Evolutionary conservation across 2,113 vertebrate species (phyloP), one percentile per base, ranked within the genome.

Genomic region (Sardina pilchardus): DNA sequence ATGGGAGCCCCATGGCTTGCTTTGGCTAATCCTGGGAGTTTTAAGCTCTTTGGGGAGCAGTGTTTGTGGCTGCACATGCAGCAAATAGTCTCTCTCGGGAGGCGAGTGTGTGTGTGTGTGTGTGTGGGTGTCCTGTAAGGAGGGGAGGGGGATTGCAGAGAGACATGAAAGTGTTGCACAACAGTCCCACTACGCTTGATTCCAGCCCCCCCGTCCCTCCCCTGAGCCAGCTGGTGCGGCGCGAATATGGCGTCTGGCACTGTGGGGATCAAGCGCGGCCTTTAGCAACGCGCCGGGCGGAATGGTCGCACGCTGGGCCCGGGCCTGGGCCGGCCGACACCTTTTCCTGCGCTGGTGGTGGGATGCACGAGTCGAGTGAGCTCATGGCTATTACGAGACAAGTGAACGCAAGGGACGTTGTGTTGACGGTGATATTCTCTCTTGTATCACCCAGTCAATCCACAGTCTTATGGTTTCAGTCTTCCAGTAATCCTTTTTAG

Each of bases 21-120:
- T 36, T 59, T 71, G 26, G 81, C 75, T 84, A 88, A 91, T 90
- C 90, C 82, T 47, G 21, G 85, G 86, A 30, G 50, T 83, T 81
- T 86, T 87, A 81, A 90, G 84, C 82, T 87, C 50, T 86, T 91
- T 87, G 4, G 34, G 45, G 71, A 42, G 26, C 14, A 36, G 83
- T 81, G 12, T 87, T 82, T 84, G 43, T 78, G 14, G 30, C 30
- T 78, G 71, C 71, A 75, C 30, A 36, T 9, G 12, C 71, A 78
- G 71, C 71, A 36, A 78, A 36, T 78, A 78, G 71, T 19, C 9
- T 4, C 71, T 34, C 71, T 4, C 7, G 26, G 63, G 63, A 10
- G 63, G 26, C 9, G 26, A 30, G 26, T n/a, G 75, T 59, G n/a
- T 26, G 14, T 42, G n/a, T 39, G 34, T 10, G 34, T n/a, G 48